Evolutionary conservation across 2,113 vertebrate species (phyloP).

Genomic region (Callopanchax toddi): DNA sequence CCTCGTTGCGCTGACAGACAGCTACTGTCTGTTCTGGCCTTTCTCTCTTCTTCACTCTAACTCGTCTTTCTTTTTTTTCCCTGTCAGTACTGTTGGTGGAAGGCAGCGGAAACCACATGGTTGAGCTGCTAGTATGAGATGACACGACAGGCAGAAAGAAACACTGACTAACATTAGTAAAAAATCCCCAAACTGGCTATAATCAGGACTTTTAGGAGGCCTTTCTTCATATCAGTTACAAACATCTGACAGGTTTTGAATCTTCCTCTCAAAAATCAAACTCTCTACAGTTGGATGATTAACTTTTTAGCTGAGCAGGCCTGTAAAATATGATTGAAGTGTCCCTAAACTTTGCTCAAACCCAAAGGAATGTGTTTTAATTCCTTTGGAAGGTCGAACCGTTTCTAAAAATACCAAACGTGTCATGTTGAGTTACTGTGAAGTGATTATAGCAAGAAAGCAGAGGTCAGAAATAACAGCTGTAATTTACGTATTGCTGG

Average conservation of each 20-base stretch:
- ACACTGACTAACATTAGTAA: constrained; percentile 25
- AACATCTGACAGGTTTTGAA: too few species aligned
- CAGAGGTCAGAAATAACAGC: neutral
- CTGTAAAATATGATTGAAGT: neutral
- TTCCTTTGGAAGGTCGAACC: neutral
- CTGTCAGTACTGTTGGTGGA: constrained; percentile 65
- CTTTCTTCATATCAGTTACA: neutral
- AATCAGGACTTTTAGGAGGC: neutral
- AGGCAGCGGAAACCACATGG: constrained; percentile 77
- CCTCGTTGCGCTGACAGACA: constrained; percentile 44
- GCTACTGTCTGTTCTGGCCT: constrained; percentile 33
- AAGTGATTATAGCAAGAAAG: constrained; percentile 5
- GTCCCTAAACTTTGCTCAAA: constrained; percentile 4
- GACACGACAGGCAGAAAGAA: constrained; percentile 33
- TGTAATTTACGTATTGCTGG: neutral
- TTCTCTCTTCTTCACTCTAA: constrained; percentile 27
- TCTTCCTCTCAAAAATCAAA: too few species aligned
- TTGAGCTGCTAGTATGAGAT: constrained; percentile 41
- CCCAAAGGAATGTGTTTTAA: neutral
- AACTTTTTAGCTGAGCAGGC: neutral
- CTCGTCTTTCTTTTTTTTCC: constrained; percentile 8
- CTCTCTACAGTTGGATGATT: neutral
- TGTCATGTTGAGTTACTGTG: neutral
- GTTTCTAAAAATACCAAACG: constrained; percentile 13
- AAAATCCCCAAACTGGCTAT: neutral